Conservation (phyloP, 2,113 vertebrate genomes). For the Gadus macrocephalus region DNA sequence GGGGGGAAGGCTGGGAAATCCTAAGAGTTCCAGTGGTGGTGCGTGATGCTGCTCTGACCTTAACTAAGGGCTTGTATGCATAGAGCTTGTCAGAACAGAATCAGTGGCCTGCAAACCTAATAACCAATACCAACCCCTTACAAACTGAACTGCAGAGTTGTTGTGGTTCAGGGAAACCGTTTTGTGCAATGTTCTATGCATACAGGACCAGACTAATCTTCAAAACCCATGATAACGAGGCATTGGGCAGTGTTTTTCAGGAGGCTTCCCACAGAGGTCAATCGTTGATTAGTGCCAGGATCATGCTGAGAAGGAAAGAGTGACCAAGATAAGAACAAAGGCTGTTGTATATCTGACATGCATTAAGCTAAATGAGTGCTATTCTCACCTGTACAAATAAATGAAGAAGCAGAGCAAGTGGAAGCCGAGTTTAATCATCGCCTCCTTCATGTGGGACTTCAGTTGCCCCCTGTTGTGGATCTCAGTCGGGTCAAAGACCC, state of each 20-base stretch:
- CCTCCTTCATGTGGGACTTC: conserved; percentile 98
- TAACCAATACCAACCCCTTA: not conserved
- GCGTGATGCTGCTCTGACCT: not conserved
- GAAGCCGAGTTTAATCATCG: conserved; percentile 98
- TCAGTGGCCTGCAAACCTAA: too few relatives aligned
- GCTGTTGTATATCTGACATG: too few relatives aligned
- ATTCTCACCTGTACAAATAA: conserved; percentile 92
- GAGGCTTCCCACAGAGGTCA: conserved; percentile 62
- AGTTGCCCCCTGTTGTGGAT: conserved; percentile 97
- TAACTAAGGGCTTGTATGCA: conserved; percentile 4
- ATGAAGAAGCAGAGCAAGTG: conserved; percentile 99
- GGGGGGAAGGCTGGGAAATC: not conserved
- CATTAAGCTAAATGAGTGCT: too few relatives aligned
- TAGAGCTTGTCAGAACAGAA: not conserved
- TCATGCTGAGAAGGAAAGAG: conserved; percentile 83
- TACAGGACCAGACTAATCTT: conserved; percentile 1
- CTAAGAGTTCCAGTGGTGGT: conserved; percentile 7
- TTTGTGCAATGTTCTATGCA: conserved; percentile 20
- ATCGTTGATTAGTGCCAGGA: conserved; percentile 96
- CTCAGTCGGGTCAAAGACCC: conserved; percentile 97
- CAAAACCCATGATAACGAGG: conserved; percentile 33
- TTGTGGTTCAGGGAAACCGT: not conserved
- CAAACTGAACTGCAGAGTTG: not conserved
- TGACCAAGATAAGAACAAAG: not conserved
- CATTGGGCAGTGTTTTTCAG: conserved; percentile 36